Percentiles rank a stretch among this genome's conserved stretches.
Evolutionary conservation across 2,888 invertebrate genomes (phyloP).

Genomic region (Cephus pulcher): DNA sequence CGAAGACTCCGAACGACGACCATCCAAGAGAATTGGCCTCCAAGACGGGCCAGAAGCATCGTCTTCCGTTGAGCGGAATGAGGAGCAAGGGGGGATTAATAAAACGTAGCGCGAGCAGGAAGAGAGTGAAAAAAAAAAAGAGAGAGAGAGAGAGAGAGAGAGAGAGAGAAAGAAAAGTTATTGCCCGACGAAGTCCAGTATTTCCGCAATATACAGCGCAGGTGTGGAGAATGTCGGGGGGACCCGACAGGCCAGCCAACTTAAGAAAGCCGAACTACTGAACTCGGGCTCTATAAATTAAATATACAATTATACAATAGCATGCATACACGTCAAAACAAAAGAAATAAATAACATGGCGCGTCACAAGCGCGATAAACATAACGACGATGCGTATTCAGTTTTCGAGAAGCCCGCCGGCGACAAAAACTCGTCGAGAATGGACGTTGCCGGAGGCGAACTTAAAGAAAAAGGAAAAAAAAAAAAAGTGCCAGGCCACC

Average conservation of each 20-base stretch:
- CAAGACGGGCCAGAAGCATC: conserved; percentile 10
- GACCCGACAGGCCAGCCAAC: conserved; percentile 6
- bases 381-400: background rate
- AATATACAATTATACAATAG: background rate
- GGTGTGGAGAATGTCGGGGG: conserved; percentile 62
- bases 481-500: background rate
- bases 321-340: no score
- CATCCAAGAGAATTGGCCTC: conserved; percentile 34
- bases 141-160: conserved; percentile 32
- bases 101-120: conserved; percentile 21
- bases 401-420: background rate
- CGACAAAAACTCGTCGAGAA: background rate
- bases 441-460: background rate
- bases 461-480: background rate
- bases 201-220: conserved; percentile 65
- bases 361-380: background rate
- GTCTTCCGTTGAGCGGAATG: background rate
- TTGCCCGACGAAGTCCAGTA: conserved; percentile 61
- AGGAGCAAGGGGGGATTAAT: background rate
- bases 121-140: conserved; percentile 10
- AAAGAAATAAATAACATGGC: background rate
- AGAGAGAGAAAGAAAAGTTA: conserved; percentile 46
- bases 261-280: background rate
- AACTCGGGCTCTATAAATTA: background rate
- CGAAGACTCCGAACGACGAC: background rate